These are phyloP conservation scores for Stichopus horrens DNA, from an alignment of 53 echinoderm and acorn worm genomes.

Conservation along the genomic window DNA sequence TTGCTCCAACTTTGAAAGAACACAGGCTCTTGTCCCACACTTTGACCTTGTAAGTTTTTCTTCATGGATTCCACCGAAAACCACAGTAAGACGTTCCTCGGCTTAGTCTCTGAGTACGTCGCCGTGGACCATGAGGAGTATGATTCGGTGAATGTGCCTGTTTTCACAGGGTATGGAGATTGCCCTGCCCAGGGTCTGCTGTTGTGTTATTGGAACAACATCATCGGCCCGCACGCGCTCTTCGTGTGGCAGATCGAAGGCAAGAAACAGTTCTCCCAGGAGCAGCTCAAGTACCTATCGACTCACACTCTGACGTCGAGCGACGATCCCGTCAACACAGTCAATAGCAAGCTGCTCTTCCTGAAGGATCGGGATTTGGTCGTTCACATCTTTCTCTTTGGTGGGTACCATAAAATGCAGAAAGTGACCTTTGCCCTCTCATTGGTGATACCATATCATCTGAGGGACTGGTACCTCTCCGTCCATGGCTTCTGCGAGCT, in stretches of 20 bases:
- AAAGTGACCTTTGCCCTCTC: conserved; percentile 88
- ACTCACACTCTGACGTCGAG: conserved; percentile 88
- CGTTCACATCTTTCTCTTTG: conserved; percentile 75
- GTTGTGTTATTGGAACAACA: conserved; percentile 93
- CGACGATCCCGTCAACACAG: conserved; percentile 62
- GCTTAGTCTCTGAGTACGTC: neutral
- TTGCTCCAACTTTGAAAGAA: too few relatives aligned
- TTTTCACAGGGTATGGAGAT: conserved; percentile 49
- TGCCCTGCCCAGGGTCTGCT: conserved; percentile 80
- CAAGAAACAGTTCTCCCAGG: conserved; percentile 60
- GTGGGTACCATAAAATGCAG: conserved; percentile 67
- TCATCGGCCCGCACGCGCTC: conserved; percentile 88
- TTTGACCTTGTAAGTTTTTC: too few relatives aligned
- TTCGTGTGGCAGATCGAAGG: conserved; percentile 80
- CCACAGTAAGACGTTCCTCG: neutral
- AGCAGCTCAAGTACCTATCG: conserved; percentile 71
- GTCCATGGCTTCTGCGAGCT: conserved; percentile 77
- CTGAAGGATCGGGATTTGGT: conserved; percentile 75
- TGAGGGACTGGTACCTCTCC: conserved; percentile 81
- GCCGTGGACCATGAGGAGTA: conserved; percentile 27
- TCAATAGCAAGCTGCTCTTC: conserved; percentile 81
- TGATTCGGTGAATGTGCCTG: neutral
- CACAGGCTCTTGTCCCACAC: too few relatives aligned
- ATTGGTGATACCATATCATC: conserved; percentile 72
- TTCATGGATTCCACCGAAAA: neutral